phyloP scores from a whole-genome alignment of 2,113 vertebrate species.

The Excalfactoria chinensis region DNA sequence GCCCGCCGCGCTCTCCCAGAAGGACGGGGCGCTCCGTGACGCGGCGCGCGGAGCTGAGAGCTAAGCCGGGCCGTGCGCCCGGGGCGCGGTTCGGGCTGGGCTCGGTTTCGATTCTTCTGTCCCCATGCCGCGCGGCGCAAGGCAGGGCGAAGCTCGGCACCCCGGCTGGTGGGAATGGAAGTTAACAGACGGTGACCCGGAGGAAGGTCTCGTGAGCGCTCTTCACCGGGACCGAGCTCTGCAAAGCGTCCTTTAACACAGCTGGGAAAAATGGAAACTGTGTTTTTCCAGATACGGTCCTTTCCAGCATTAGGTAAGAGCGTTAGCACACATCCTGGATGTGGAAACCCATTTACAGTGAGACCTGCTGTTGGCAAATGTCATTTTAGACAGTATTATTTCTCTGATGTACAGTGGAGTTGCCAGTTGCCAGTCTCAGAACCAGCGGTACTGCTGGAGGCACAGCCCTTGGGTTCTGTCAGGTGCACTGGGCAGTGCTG shows the following conservation, averaged over 20 bases:
- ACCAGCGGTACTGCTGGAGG: background rate
- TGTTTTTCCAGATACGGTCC: background rate
- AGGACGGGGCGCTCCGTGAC: too few relatives aligned
- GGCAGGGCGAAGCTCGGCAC: accelerated
- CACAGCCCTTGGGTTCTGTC: background rate
- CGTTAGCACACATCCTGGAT: background rate
- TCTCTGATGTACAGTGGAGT: background rate
- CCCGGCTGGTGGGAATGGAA: accelerated
- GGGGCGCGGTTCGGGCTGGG: too few relatives aligned
- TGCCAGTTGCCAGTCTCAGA: background rate
- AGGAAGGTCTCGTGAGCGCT: background rate
- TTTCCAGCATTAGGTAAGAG: background rate
- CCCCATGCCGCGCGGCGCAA: too few relatives aligned
- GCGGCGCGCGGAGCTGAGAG: too few relatives aligned
- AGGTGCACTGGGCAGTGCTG: background rate
- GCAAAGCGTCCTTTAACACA: accelerated
- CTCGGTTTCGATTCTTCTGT: background rate
- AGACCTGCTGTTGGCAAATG: background rate
- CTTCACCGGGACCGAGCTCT: accelerated
- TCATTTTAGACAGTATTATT: background rate
- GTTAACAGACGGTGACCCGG: accelerated
- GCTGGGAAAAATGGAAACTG: background rate
- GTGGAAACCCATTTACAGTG: background rate
- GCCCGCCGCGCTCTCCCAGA: too few relatives aligned
- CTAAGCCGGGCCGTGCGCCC: background rate